Conservation (phyloP, 2,113 vertebrate species). For the Cochlearius cochlearius region DNA sequence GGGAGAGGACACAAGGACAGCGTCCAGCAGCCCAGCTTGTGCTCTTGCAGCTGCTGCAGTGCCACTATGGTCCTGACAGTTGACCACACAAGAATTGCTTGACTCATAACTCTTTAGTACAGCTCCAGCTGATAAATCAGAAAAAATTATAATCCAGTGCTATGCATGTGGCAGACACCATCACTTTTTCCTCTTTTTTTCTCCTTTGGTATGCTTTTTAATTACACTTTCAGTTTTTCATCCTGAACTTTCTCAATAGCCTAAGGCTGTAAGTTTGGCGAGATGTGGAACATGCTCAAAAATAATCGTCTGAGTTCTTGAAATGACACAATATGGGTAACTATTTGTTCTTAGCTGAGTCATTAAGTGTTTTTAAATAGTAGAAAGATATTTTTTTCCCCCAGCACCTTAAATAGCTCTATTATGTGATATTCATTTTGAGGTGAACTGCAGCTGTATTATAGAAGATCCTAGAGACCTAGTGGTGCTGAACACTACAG, state of each 20-base stretch:
- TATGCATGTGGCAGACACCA: neutral
- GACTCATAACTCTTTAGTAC: neutral
- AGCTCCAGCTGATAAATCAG: neutral
- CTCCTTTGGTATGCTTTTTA: neutral
- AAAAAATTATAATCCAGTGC: neutral
- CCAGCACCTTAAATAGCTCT: neutral
- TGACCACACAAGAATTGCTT: neutral
- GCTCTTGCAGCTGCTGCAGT: neutral
- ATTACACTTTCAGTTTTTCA: neutral
- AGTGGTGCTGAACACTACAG: neutral
- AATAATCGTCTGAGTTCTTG: neutral
- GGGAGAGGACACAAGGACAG: fast-evolving
- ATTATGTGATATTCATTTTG: neutral
- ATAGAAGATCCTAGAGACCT: neutral
- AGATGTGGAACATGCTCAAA: neutral
- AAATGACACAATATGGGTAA: neutral
- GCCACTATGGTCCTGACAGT: neutral
- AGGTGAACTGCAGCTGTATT: neutral
- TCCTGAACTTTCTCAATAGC: neutral
- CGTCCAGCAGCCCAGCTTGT: neutral
- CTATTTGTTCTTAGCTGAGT: neutral
- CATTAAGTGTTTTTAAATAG: neutral
- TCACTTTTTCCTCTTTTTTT: neutral
- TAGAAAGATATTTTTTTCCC: neutral
- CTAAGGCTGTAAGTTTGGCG: neutral